A percentile compares a stretch with the other conserved stretches of the same genome.
phyloP scores from a whole-genome alignment of 2,113 vertebrate species.

The Lepus europaeus region DNA sequence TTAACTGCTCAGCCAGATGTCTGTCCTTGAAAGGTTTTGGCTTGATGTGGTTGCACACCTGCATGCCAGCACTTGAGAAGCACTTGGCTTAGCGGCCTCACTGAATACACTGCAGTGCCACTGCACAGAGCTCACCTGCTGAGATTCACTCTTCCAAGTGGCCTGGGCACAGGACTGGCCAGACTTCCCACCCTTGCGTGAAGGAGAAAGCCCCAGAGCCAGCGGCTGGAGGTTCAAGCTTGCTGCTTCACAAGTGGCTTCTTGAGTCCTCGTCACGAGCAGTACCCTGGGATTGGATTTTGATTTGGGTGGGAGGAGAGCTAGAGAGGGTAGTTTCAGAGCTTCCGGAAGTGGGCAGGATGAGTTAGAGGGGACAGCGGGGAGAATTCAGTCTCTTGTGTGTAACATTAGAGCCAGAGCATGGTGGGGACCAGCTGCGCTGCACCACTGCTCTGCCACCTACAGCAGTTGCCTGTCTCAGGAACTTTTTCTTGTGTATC shows the following conservation, averaged over 20 bases:
- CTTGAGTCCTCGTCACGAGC: not conserved
- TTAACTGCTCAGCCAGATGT: too few relatives aligned
- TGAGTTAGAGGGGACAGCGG: too few relatives aligned
- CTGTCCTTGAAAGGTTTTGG: too few relatives aligned
- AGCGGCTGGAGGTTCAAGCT: not conserved
- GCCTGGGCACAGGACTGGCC: fast-evolving
- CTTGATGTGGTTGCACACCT: not conserved
- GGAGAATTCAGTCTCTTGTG: not conserved
- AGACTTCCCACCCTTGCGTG: too few relatives aligned
- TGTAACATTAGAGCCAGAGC: too few relatives aligned
- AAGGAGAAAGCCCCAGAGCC: not conserved
- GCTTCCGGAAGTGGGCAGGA: not conserved
- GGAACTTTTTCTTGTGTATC: not conserved
- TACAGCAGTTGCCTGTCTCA: not conserved
- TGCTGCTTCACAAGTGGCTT: not conserved
- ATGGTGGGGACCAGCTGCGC: too few relatives aligned
- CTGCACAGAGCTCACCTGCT: not conserved
- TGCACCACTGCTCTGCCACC: not conserved
- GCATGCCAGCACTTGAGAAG: not conserved
- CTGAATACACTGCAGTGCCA: too few relatives aligned
- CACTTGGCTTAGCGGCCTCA: too few relatives aligned
- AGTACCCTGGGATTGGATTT: not conserved
- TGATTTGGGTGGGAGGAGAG: not conserved
- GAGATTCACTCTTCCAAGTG: too few relatives aligned
- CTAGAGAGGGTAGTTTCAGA: not conserved